These are phyloP conservation scores for Galleria mellonella DNA, from an alignment of 1,140 invertebrate species.

Conservation along the genomic window DNA sequence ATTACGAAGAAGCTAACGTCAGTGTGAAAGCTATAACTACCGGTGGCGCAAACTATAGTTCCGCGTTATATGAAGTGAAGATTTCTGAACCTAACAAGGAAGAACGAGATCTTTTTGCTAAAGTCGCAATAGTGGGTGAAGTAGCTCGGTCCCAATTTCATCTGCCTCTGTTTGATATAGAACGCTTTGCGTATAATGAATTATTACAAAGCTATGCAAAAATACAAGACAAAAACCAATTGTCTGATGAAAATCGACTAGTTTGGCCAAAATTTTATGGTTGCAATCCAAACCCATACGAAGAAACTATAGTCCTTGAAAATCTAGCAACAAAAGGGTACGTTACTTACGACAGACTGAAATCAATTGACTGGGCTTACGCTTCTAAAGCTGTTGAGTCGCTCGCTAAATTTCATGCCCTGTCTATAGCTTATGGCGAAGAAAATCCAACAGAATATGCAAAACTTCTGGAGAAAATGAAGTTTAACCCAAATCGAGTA, in stretches of 20 bases:
- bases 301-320: slow-evolving; percentile 25
- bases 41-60: slow-evolving; percentile 35
- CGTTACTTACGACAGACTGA: slow-evolving; percentile 15
- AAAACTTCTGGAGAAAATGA: background rate
- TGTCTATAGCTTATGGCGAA: slow-evolving; percentile 18
- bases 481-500: background rate
- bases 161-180: background rate
- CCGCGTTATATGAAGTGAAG: slow-evolving; percentile 20
- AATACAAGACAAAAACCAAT: slow-evolving; percentile 15
- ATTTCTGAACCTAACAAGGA: slow-evolving; percentile 5
- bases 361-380: slow-evolving; percentile 20
- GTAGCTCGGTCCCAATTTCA: background rate
- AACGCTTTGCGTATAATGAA: background rate
- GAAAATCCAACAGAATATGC: slow-evolving; percentile 6
- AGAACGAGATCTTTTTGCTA: background rate
- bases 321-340: slow-evolving; percentile 18
- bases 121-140: background rate
- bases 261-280: slow-evolving; percentile 20
- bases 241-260: slow-evolving; percentile 14
- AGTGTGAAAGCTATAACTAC: slow-evolving; percentile 14
- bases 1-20: slow-evolving; percentile 12
- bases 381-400: slow-evolving; percentile 12
- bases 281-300: slow-evolving; percentile 1
- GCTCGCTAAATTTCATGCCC: slow-evolving; percentile 24
- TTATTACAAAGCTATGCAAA: slow-evolving; percentile 9